Evolutionary conservation across 2,113 vertebrate species (phyloP).

Genomic region (Crotalus horridus): DNA sequence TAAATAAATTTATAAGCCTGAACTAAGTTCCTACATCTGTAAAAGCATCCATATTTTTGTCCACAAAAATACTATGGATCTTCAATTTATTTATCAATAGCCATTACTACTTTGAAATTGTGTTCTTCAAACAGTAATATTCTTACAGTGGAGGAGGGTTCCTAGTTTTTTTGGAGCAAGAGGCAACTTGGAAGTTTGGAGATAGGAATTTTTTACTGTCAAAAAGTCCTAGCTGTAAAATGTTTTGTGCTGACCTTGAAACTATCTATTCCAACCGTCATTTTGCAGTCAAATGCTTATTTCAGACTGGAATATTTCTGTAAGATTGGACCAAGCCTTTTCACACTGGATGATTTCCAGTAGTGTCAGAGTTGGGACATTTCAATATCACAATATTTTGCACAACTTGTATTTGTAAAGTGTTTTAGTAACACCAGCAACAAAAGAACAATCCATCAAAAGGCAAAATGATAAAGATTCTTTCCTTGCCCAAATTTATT

Average conservation of each 20-base stretch:
- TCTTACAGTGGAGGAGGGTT: not conserved
- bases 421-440: not conserved
- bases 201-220: not conserved
- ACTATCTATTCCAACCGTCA: not conserved
- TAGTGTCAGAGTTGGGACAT: not conserved
- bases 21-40: too few relatives aligned
- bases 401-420: not conserved
- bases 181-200: not conserved
- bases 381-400: not conserved
- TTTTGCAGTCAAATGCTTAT: not conserved
- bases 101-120: not conserved
- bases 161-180: not conserved
- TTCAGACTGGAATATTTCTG: not conserved
- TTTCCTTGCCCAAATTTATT: not conserved
- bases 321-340: not conserved
- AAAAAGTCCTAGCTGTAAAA: not conserved
- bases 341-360: not conserved
- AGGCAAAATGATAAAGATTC: not conserved
- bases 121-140: not conserved
- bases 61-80: too few relatives aligned
- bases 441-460: not conserved
- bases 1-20: not conserved
- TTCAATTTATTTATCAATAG: not conserved
- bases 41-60: not conserved
- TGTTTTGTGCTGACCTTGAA: not conserved